Conservation (phyloP, 64 coral and sea anemone genomes). For the Platygyra sinensis region DNA sequence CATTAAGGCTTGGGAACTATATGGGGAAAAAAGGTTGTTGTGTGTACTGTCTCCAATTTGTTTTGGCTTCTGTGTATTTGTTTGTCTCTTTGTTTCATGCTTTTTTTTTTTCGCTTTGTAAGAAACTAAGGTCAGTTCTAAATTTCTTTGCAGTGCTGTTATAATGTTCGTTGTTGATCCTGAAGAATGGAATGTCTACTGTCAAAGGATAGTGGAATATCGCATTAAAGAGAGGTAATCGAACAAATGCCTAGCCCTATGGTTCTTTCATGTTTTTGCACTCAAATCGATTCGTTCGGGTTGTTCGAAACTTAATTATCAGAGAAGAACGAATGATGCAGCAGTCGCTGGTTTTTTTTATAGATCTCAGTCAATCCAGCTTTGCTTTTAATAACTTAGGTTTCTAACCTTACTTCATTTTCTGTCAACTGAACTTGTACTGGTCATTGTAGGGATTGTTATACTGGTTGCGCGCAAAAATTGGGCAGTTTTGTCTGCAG, state of each 20-base stretch:
- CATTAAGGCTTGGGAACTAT: not conserved
- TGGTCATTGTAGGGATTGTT: no score
- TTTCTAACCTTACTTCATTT: no score
- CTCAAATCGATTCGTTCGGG: not conserved
- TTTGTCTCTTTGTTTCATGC: not conserved
- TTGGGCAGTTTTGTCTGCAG: no score
- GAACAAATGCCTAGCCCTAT: not conserved
- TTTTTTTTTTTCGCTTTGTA: not conserved
- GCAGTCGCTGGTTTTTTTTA: no score
- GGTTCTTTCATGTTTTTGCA: not conserved
- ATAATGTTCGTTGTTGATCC: constrained; percentile 45
- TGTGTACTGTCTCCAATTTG: not conserved
- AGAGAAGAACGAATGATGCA: no score
- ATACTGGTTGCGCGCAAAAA: no score
- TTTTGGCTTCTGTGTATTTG: not conserved
- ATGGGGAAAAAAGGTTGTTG: not conserved
- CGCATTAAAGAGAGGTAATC: constrained; percentile 59
- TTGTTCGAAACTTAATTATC: no score
- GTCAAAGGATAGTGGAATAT: constrained; percentile 81
- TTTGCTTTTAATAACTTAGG: no score
- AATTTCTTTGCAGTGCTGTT: constrained; percentile 62
- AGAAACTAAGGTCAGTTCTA: not conserved
- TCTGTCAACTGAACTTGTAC: no score
- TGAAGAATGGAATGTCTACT: constrained; percentile 69
- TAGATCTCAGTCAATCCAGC: no score